Evolutionary conservation across 2,888 invertebrate species (phyloP).

Genomic region (Alentia gelatinosa): DNA sequence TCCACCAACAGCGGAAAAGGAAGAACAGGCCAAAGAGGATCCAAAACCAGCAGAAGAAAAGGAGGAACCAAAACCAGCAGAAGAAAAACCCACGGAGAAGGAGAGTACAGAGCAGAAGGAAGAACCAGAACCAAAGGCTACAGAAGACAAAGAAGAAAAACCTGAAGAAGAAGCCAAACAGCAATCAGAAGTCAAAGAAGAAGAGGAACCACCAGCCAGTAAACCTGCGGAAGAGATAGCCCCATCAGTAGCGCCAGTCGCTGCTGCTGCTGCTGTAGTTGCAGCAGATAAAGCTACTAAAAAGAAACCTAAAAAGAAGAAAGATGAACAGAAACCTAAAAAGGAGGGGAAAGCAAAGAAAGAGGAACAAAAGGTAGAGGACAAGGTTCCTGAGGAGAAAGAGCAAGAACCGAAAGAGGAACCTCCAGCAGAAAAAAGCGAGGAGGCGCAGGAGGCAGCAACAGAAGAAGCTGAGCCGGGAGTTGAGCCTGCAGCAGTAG

Average conservation of each 20-base stretch:
- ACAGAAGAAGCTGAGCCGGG: background rate
- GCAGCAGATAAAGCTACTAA: background rate
- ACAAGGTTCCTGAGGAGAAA: background rate
- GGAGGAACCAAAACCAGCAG: background rate
- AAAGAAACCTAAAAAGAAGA: conserved; percentile 2
- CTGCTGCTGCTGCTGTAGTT: background rate
- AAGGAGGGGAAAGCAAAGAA: background rate
- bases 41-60: background rate
- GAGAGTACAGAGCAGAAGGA: background rate
- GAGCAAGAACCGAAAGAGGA: background rate
- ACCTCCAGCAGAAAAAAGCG: background rate
- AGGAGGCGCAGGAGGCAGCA: background rate
- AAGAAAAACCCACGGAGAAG: background rate
- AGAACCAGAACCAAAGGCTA: background rate
- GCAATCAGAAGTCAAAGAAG: background rate
- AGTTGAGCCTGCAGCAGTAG: background rate
- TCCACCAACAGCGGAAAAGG: background rate
- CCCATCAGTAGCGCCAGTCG: background rate
- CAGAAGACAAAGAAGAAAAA: background rate
- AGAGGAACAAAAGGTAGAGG: background rate
- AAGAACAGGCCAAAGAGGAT: background rate
- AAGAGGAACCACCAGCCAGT: background rate
- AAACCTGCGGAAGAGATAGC: background rate
- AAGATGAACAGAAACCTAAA: background rate
- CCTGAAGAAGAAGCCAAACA: background rate